Evolutionary conservation across 2,797 vertebrate species (phyloP), one percentile per base, ranked within the genome.

Genomic region (Alcedo atthis): DNA sequence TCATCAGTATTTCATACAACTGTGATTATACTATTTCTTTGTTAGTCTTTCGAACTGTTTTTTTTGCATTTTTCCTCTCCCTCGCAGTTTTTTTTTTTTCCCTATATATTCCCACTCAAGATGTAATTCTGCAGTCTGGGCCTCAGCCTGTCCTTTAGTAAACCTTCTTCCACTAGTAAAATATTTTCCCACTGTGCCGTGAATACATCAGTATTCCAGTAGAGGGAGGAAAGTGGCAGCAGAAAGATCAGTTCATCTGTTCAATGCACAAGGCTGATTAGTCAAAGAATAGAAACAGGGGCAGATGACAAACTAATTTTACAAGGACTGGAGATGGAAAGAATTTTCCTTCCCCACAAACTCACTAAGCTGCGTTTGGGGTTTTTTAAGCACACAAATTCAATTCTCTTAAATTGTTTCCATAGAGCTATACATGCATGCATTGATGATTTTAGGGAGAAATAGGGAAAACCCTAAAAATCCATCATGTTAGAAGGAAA

Each of bases 171-270:
- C 45, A 3, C 89, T 85, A 70, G 69, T 75, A 91, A 94, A 89
- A 64, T 54, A 68, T 45, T 85, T 94, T 67, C 91, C 63, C 33
- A 37, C 81, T 32, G 28, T 85, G 63, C 54, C 12, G 55, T 64
- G 61, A 94, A 81, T 96, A 62, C 75, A 84, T 84, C 83, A 71
- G 74, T 90, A 89, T 81, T 97, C 94, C 93, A 95, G 94, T 3
- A 97, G 92, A 94, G 89, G 91, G 94, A 95, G 95, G 89, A 94
- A 54, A 94, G 85, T 18, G 74, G 81, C 95, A 96, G 87, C 83
- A 95, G 63, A 87, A 95, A 89, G 93, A 63, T 85, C 80, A 82
- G 94, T 94, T 94, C 76, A 94, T 88, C 88, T 92, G 55, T 85
- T 95, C 90, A 89, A 15, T 59, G 74, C 81, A 90, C 89, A 82